Evolutionary conservation across 2,888 invertebrate genomes (phyloP).

Genomic region (Agrochola lota): DNA sequence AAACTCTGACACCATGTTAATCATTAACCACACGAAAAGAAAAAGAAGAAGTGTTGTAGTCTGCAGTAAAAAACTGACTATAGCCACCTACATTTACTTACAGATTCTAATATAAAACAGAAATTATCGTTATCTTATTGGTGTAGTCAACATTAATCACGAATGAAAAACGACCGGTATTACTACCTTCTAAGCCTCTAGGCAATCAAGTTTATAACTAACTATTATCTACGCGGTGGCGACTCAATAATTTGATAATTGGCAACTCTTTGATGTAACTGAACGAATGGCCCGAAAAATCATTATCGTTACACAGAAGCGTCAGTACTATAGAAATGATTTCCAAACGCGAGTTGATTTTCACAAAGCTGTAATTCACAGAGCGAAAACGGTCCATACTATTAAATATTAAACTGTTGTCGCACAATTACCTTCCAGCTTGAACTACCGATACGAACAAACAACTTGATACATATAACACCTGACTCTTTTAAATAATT

Average conservation of each 20-base stretch:
- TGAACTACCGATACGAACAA: slow-evolving; percentile 22
- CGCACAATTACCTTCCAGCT: slow-evolving; percentile 24
- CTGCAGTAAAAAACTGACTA: not conserved
- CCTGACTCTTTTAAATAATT: slow-evolving; percentile 26
- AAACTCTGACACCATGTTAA: too few species aligned
- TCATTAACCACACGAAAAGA: too few species aligned
- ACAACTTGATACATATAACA: slow-evolving; percentile 11
- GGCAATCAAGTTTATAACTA: not conserved
- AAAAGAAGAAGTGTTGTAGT: too few species aligned
- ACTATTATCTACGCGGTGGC: too few species aligned
- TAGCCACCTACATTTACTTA: not conserved
- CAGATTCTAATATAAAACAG: not conserved
- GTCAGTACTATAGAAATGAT: not conserved
- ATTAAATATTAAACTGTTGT: not conserved
- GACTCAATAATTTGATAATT: not conserved
- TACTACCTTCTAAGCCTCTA: too few species aligned
- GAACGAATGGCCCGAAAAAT: not conserved
- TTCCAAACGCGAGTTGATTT: not conserved
- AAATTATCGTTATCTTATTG: not conserved
- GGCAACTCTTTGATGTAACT: not conserved
- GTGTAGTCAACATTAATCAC: not conserved
- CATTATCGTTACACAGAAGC: too few species aligned
- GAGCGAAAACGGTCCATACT: not conserved
- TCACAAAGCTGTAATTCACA: not conserved
- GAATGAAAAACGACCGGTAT: not conserved